phyloP scores from a whole-genome alignment of 2,113 vertebrate genomes.

The Tachuris rubrigastra region DNA sequence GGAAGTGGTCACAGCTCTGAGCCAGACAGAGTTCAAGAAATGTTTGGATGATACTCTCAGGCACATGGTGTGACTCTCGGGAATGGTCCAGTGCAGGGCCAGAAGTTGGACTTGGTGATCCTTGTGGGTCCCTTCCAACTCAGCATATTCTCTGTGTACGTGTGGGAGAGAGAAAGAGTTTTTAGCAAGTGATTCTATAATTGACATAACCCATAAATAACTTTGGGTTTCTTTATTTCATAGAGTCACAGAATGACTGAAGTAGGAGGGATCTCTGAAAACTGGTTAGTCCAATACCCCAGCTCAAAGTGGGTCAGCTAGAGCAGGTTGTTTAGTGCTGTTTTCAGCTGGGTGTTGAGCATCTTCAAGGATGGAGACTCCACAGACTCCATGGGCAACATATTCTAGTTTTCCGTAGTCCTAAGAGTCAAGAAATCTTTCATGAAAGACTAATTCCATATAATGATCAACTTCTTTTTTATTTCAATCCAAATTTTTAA shows the following conservation, averaged over 20 bases:
- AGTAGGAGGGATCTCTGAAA: neutral
- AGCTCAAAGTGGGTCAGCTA: neutral
- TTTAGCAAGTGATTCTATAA: neutral
- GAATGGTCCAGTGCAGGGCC: neutral
- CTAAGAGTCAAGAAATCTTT: neutral
- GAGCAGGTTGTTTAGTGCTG: neutral
- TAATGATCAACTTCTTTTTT: neutral
- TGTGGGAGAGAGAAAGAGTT: neutral
- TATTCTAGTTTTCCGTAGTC: neutral
- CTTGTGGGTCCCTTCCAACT: neutral
- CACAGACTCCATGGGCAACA: neutral
- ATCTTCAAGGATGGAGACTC: neutral
- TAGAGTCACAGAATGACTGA: neutral
- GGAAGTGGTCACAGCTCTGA: neutral
- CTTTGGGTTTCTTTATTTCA: neutral
- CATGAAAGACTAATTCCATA: neutral
- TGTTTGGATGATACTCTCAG: too few species aligned
- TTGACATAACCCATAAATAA: accelerated
- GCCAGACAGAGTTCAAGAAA: neutral
- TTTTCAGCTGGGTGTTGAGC: neutral
- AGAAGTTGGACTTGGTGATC: too few species aligned
- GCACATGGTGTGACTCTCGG: neutral
- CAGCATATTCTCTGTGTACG: neutral
- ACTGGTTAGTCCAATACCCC: accelerated
- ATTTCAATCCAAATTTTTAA: neutral